These are phyloP conservation scores for Erpornis zantholeuca DNA, from an alignment of 2,113 vertebrate genomes.

Conservation along the genomic window DNA sequence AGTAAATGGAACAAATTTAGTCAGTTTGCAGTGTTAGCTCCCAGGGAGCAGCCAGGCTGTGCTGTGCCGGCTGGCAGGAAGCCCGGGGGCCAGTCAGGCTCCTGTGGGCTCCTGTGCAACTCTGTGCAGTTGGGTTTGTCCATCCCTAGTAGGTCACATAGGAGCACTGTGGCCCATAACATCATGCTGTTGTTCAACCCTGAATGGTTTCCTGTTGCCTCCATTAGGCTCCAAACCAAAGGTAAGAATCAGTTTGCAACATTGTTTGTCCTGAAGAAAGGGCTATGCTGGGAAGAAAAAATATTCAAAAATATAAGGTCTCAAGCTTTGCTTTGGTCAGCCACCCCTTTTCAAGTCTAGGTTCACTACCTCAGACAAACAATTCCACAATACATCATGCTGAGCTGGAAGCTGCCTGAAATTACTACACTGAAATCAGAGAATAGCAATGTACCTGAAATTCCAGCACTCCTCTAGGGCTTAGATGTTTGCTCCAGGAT, in stretches of 20 bases:
- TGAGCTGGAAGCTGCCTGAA: background rate
- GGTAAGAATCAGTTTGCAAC: rapidly evolving
- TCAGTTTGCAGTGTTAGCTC: background rate
- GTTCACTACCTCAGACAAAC: background rate
- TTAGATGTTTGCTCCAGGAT: background rate
- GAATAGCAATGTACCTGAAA: background rate
- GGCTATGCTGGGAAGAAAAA: background rate
- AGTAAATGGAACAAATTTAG: background rate
- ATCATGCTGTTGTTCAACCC: background rate
- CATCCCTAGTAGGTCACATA: background rate
- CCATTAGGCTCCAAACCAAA: background rate
- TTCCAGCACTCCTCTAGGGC: background rate
- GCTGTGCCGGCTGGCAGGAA: background rate
- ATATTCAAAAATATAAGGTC: background rate
- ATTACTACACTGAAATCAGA: background rate
- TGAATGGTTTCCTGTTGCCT: background rate
- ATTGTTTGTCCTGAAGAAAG: background rate
- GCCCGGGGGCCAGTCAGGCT: no score
- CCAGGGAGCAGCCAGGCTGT: background rate
- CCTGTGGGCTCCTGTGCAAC: no score
- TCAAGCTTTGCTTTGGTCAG: background rate
- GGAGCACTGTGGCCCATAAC: rapidly evolving
- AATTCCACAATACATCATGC: background rate
- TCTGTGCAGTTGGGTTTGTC: rapidly evolving
- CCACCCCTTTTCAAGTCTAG: background rate